Evolutionary conservation across 2,888 invertebrate species (phyloP).

Genomic region (Sisyra nigra): DNA sequence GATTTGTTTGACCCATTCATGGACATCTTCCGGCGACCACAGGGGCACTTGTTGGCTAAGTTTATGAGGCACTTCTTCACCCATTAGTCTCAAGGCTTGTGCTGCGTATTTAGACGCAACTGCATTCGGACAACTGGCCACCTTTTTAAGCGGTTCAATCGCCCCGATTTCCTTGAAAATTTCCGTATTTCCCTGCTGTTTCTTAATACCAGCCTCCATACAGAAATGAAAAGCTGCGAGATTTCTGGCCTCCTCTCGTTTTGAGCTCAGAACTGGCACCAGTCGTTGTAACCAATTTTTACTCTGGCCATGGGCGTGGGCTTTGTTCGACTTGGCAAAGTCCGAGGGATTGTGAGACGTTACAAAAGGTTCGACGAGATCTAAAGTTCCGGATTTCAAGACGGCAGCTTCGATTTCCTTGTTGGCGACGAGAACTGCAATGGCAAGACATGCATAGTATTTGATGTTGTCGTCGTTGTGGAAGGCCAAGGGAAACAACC

Average conservation of each 20-base stretch:
- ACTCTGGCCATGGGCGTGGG: conserved; percentile 92
- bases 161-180: conserved; percentile 91
- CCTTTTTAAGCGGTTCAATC: conserved; percentile 85
- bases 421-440: conserved; percentile 90
- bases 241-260: conserved; percentile 89
- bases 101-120: conserved; percentile 95
- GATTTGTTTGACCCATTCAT: conserved; percentile 97
- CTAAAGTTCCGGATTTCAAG: conserved; percentile 87
- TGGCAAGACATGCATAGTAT: conserved; percentile 96
- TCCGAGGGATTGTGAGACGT: conserved; percentile 86
- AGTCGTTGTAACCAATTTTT: conserved; percentile 86
- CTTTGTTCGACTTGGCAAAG: conserved; percentile 82
- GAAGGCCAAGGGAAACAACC: conserved; percentile 95
- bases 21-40: conserved; percentile 93
- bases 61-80: conserved; percentile 95
- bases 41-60: conserved; percentile 94
- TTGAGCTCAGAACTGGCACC: conserved; percentile 86
- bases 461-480: conserved; percentile 93
- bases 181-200: conserved; percentile 78
- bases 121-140: conserved; percentile 95
- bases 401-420: conserved; percentile 97
- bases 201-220: conserved; percentile 98
- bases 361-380: conserved; percentile 93
- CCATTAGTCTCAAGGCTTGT: conserved; percentile 79
- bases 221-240: conserved; percentile 97